Evolutionary conservation across 2,888 invertebrate species (phyloP).

Genomic region (Drosophila tanythrix): DNA sequence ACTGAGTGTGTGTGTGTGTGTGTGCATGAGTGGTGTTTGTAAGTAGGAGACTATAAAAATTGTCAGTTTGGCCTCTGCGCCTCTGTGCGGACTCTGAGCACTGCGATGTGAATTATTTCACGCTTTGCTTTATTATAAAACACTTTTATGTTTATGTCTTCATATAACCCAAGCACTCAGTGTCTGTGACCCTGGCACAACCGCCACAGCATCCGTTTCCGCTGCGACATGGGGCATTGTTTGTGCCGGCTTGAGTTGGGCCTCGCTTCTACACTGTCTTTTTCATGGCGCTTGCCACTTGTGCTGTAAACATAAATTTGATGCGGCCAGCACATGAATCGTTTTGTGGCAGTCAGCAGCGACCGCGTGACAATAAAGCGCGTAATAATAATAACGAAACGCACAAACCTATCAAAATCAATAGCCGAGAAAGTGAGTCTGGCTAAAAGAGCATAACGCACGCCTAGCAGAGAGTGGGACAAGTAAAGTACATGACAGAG

Average conservation of each 20-base stretch:
- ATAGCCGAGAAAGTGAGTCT: conserved; percentile 36
- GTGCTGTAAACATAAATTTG: conserved; percentile 77
- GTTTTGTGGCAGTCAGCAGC: conserved; percentile 52
- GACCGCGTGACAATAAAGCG: conserved; percentile 76
- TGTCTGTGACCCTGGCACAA: conserved; percentile 30
- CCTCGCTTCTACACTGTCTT: conserved; percentile 30
- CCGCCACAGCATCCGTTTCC: conserved; percentile 57
- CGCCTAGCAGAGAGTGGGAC: neutral
- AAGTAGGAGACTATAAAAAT: conserved; percentile 72
- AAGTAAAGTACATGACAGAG: neutral
- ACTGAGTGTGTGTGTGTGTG: neutral
- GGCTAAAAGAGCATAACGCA: conserved; percentile 20
- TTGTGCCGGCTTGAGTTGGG: conserved; percentile 35
- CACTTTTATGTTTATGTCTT: conserved; percentile 81
- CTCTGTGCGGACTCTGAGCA: conserved; percentile 32
- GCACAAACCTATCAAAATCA: conserved; percentile 58
- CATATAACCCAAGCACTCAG: conserved; percentile 76
- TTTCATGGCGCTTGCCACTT: conserved; percentile 73
- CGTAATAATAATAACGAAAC: conserved; percentile 65
- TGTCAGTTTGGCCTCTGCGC: conserved; percentile 73
- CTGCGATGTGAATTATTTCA: conserved; percentile 76
- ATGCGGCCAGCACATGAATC: conserved; percentile 59
- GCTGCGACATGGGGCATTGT: conserved; percentile 71
- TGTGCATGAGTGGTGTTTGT: conserved; percentile 7
- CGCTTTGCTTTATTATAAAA: conserved; percentile 82